These are phyloP conservation scores for Bostrychus sinensis DNA, from an alignment of 2,113 vertebrate species.

Conservation along the genomic window DNA sequence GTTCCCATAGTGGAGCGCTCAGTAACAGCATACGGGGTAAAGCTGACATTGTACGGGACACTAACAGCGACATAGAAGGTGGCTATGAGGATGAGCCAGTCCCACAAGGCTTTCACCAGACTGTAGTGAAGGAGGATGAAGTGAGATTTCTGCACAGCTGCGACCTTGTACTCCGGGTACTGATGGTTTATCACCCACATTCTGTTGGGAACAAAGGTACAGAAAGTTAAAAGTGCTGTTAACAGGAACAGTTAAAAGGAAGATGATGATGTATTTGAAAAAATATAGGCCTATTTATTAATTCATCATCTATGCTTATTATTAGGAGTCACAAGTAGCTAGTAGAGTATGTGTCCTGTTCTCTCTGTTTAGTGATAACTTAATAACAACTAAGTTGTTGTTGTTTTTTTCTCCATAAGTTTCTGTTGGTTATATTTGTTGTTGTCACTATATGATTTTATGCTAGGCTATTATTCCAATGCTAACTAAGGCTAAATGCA, in stretches of 20 bases:
- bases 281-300: too few relatives aligned
- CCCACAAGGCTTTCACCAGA: conserved; percentile 93
- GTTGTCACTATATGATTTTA: too few relatives aligned
- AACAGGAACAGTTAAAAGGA: not conserved
- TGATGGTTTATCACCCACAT: conserved; percentile 87
- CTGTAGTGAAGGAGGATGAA: conserved; percentile 98
- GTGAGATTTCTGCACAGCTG: conserved; percentile 90
- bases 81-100: conserved; percentile 94
- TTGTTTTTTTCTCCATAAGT: too few relatives aligned
- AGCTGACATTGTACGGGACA: conserved; percentile 96
- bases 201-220: conserved; percentile 69
- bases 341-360: too few relatives aligned
- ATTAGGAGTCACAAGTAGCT: too few relatives aligned
- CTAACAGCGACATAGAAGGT: conserved; percentile 97
- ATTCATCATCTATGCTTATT: too few relatives aligned
- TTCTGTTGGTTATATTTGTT: too few relatives aligned
- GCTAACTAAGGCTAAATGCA: too few relatives aligned
- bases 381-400: too few relatives aligned
- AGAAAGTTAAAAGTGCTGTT: not conserved
- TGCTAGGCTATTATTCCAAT: too few relatives aligned
- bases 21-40: conserved; percentile 85
- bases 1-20: conserved; percentile 91
- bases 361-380: too few relatives aligned
- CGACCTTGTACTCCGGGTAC: conserved; percentile 96
- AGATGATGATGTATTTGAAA: too few relatives aligned